Evolutionary conservation across 2,113 vertebrate genomes (phyloP).

Genomic region (Pardalotus punctatus): DNA sequence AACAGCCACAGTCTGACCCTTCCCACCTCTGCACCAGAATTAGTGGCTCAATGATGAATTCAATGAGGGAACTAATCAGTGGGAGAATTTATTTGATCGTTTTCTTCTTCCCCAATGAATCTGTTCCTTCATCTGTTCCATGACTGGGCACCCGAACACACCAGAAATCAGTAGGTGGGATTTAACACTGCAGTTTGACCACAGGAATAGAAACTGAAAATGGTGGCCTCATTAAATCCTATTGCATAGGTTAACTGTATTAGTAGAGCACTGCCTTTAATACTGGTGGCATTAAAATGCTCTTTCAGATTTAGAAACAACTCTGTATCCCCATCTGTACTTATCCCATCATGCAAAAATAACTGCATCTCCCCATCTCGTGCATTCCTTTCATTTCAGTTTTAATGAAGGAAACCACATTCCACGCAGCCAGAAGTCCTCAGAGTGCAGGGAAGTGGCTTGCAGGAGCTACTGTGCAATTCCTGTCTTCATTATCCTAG

Average conservation of each 20-base stretch:
- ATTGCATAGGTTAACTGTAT: slow-evolving; percentile 18
- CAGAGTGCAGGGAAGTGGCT: neutral
- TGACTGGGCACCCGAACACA: neutral
- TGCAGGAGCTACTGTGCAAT: neutral
- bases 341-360: neutral
- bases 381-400: neutral
- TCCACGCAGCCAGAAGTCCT: neutral
- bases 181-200: neutral
- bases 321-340: neutral
- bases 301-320: slow-evolving; percentile 25
- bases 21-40: neutral
- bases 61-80: neutral
- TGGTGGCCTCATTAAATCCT: slow-evolving; percentile 20
- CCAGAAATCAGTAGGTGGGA: neutral
- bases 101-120: neutral
- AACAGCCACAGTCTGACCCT: neutral
- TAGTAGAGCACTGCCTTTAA: neutral
- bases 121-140: neutral
- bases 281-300: slow-evolving; percentile 24
- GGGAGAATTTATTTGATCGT: neutral
- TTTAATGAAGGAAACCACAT: neutral
- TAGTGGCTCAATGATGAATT: neutral
- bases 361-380: neutral
- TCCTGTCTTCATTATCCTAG: neutral
- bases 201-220: slow-evolving; percentile 9